Evolutionary conservation across 2,797 vertebrate genomes (phyloP).

Genomic region (Eleutherodactylus coqui): DNA sequence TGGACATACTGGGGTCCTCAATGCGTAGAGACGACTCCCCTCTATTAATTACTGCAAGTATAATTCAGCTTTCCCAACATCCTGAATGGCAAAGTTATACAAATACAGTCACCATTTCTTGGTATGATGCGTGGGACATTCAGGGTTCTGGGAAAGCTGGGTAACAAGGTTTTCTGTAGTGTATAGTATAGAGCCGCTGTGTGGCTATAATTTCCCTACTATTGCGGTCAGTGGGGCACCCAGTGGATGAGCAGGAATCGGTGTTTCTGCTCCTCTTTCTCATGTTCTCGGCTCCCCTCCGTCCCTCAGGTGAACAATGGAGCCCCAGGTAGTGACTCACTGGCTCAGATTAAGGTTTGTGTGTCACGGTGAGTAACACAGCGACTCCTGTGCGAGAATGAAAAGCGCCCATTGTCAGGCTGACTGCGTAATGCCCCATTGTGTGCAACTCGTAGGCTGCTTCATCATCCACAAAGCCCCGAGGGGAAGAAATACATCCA

Average conservation of each 20-base stretch:
- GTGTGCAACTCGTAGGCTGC: slow-evolving; percentile 29
- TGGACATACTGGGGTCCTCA: neutral
- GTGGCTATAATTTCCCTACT: neutral
- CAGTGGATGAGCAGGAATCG: neutral
- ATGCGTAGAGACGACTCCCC: neutral
- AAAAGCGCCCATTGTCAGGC: slow-evolving; percentile 38
- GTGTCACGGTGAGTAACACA: slow-evolving; percentile 18
- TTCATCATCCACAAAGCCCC: slow-evolving; percentile 21
- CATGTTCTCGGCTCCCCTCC: neutral
- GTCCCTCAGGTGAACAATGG: slow-evolving; percentile 11
- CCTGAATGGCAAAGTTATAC: neutral
- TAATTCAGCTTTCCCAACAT: too few species aligned
- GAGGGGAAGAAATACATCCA: neutral
- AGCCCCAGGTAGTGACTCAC: slow-evolving; percentile 32
- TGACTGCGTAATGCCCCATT: neutral
- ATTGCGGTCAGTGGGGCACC: slow-evolving; percentile 22
- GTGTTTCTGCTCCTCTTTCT: neutral
- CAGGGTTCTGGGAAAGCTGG: neutral
- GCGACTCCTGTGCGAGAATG: slow-evolving; percentile 28
- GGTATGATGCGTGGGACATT: neutral
- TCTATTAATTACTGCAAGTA: too few species aligned
- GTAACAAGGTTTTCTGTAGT: neutral
- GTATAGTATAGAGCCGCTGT: too few species aligned
- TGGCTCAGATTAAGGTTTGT: slow-evolving; percentile 42
- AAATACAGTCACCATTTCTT: too few species aligned